Base-by-base conservation (phyloP, 2,888 invertebrate genomes). In the Phaonia tiefii region DNA sequence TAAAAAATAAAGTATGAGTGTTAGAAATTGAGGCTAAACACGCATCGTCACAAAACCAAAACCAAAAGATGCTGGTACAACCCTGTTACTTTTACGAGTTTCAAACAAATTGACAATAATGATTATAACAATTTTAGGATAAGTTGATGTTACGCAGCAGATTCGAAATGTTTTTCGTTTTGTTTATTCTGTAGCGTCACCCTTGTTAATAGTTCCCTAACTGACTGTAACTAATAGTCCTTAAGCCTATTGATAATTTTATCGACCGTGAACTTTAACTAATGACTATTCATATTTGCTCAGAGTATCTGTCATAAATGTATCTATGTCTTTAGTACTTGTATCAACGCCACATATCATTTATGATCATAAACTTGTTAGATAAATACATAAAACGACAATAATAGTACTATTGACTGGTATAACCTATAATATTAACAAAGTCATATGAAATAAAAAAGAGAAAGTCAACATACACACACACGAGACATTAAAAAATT, bases 231-330 rank as follows among this genome's bases (percentile, higher is more conserved):
- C 76, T 66, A 80, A 76, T 58, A 49, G 58, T 70, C 69, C 70
- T 58, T 31, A 66, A 71, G 37, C 70, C 20, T 70, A 76, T 56
- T 60, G 70, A 71, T 66, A 77, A 80, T 70, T 80, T 66, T 66
- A 74, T 74, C 66, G 72, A 66, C 65, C 76, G 44, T 74, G 37
- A 80, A 74, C 70, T 71, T 73, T 44, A 70, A 46, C 44, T 66
- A 80, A 76, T 69, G 42, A 74, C 46, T 58, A 46, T 25, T 60
- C 25, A 56, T 73, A 49, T 49, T 49, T 49, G 31, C 31, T 31
- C 31, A 31, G 3, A 31, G 31, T 31, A 31, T 5, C 31, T 31
- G 31, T 31, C 31, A 31, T 31, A 31, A 31, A 31, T 31, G 8
- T 31, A 31, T 31, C n/a, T n/a, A n/a, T n/a, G n/a, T n/a, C n/a